Evolutionary conservation across 2,888 invertebrate genomes (phyloP), one percentile per base, ranked within the genome.

Genomic region (Drosophila nr. medialis): DNA sequence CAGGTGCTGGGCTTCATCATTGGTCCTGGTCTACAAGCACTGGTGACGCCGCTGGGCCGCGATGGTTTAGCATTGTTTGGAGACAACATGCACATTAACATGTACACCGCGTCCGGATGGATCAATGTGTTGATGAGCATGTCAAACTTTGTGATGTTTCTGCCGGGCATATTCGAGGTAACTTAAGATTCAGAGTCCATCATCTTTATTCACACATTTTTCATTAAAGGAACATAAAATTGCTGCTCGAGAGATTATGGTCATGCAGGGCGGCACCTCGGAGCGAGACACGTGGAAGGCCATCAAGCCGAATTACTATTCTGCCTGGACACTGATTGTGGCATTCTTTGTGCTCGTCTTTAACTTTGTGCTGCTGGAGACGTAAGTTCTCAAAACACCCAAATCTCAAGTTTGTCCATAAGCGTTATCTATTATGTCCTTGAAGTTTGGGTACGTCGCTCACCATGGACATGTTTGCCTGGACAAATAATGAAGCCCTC

Each of bases 51-150:
- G 5, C 93, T 97, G 40, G 97, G 97, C 2, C 94, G 95, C 55
- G 93, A 95, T 24, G 96, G 96, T 1, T 55, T 81, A n/a, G 91
- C 92, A 72, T 72, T 95, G 38, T 91, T 94, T n/a, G 91, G 92
- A 68, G 93, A 95, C 11, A 92, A 91, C 49, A 91, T 96, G 51
- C 94, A 95, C 53, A 93, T 97, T 51, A 96, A 97, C 92, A 97
- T 98, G 97, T 98, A 96, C 93, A 97, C 97, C 0, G 96, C 97
- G 13, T 95, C 96, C 4, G 97, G 97, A 7, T 97, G 97, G 97
- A 95, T 97, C 84, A 97, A 97, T 92, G 96, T 96, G 4, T 75
- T 96, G 30, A 94, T 97, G 87, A 96, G 96, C 18, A 83, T 96
- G 10, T 68, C 95, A 51, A 97, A 97, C 93, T 94, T 97, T 66